phyloP scores from a whole-genome alignment of 1,140 invertebrate species.

The Drosophila watanabei region DNA sequence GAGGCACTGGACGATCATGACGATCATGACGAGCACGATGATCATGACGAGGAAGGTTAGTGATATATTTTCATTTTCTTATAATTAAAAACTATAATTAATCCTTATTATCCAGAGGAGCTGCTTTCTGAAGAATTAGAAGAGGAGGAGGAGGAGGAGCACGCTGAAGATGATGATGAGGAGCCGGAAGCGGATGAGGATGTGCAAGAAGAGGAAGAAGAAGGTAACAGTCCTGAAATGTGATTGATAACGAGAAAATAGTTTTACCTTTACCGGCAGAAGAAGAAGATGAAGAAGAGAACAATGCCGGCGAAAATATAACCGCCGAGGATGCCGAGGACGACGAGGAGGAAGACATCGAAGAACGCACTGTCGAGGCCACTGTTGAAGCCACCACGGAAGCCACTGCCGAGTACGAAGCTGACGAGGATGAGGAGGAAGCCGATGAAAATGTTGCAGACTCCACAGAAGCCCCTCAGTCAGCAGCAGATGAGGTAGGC shows the following conservation, averaged over 20 bases:
- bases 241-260: not conserved
- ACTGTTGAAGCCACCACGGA: slow-evolving; percentile 69
- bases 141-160: slow-evolving; percentile 44
- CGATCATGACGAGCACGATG: slow-evolving; percentile 80
- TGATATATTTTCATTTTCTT: not conserved
- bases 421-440: slow-evolving; percentile 51
- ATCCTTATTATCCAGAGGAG: slow-evolving; percentile 25
- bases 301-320: slow-evolving; percentile 84
- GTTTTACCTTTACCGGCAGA: not conserved
- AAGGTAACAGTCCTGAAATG: not conserved
- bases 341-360: slow-evolving; percentile 81
- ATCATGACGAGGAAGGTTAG: slow-evolving; percentile 77
- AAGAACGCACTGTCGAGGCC: slow-evolving; percentile 66
- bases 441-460: slow-evolving; percentile 31
- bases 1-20: slow-evolving; percentile 70
- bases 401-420: slow-evolving; percentile 61
- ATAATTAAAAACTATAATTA: not conserved
- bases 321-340: slow-evolving; percentile 81
- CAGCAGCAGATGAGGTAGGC: slow-evolving; percentile 35
- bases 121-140: slow-evolving; percentile 82
- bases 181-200: slow-evolving; percentile 58
- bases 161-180: slow-evolving; percentile 37
- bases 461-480: slow-evolving; percentile 38
- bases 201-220: slow-evolving; percentile 76
- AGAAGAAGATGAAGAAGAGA: slow-evolving; percentile 75